Conservation (phyloP, 2,888 invertebrate species). For the Lottia scabra region DNA sequence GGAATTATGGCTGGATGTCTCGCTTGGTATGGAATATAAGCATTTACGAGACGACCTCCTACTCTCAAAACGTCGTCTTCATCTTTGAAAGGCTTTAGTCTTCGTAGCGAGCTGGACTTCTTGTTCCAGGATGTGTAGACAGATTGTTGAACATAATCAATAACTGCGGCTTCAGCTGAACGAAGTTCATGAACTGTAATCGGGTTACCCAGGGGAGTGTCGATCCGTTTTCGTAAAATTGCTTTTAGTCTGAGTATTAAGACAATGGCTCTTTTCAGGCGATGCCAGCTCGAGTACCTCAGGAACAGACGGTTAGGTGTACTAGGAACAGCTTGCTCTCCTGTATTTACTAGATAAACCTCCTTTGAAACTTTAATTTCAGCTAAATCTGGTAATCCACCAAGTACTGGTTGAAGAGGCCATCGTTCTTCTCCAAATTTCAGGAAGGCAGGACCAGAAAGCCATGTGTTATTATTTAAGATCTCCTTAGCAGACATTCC, state of each 20-base stretch:
- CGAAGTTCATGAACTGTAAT: background rate
- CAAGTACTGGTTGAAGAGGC: too few species aligned
- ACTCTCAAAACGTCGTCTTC: background rate
- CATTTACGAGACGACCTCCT: background rate
- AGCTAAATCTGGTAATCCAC: background rate
- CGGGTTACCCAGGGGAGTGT: background rate
- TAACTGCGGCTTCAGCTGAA: background rate
- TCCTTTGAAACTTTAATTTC: background rate
- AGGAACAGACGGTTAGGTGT: background rate
- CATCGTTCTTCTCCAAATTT: background rate
- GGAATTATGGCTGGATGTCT: background rate
- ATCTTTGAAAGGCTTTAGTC: background rate
- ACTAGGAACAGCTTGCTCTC: background rate
- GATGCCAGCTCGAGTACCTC: background rate
- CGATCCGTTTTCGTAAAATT: background rate
- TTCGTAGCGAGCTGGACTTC: background rate
- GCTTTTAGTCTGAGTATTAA: too few species aligned
- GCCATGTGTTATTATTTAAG: background rate
- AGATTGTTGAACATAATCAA: background rate
- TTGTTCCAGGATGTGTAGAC: too few species aligned
- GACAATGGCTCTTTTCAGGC: background rate
- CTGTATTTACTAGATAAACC: background rate
- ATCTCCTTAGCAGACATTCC: slow-evolving; percentile 16
- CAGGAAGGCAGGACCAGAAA: background rate
- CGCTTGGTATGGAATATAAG: background rate